These are phyloP conservation scores for Caenorhabditis sp. DNA, from an alignment of 2,888 invertebrate genomes.

Conservation along the genomic window DNA sequence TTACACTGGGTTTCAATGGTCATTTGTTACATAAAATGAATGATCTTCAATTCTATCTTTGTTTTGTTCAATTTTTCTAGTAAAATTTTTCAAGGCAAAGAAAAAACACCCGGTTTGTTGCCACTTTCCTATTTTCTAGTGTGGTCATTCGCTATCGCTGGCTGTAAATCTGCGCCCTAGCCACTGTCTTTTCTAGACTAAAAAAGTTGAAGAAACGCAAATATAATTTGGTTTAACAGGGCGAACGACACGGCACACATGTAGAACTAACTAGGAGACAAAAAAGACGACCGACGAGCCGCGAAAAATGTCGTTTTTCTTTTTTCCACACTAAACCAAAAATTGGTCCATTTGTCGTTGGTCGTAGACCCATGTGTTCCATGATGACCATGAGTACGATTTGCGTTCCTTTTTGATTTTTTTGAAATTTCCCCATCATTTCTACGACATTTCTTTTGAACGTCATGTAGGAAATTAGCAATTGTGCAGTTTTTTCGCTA, in stretches of 20 bases:
- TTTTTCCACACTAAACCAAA: neutral
- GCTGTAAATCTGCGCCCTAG: no score
- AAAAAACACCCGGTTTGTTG: no score
- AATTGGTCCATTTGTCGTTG: conserved; percentile 27
- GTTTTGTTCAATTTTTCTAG: conserved; percentile 6
- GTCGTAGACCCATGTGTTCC: conserved; percentile 1
- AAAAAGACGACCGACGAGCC: conserved; percentile 29
- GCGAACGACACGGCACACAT: conserved; percentile 54
- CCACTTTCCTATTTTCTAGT: conserved; percentile 10
- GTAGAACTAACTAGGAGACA: conserved; percentile 48
- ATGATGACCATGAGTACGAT: conserved; percentile 12
- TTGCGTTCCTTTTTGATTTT: neutral
- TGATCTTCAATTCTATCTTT: conserved; percentile 15
- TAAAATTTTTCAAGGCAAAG: conserved; percentile 1
- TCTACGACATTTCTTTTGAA: no score
- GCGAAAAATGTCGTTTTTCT: conserved; percentile 10
- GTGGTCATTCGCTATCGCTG: conserved; percentile 21
- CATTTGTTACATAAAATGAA: conserved; percentile 33
- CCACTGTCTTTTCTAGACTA: no score
- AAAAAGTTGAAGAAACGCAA: conserved; percentile 47
- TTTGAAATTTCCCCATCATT: neutral
- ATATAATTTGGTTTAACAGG: conserved; percentile 56
- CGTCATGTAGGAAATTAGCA: no score
- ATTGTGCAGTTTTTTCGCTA: no score
- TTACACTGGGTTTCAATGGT: conserved; percentile 22